Percentiles rank a stretch among this genome's conserved stretches.
These are phyloP conservation scores for Hypothenemus hampei DNA, from an alignment of 1,140 invertebrate genomes.

Conservation along the genomic window DNA sequence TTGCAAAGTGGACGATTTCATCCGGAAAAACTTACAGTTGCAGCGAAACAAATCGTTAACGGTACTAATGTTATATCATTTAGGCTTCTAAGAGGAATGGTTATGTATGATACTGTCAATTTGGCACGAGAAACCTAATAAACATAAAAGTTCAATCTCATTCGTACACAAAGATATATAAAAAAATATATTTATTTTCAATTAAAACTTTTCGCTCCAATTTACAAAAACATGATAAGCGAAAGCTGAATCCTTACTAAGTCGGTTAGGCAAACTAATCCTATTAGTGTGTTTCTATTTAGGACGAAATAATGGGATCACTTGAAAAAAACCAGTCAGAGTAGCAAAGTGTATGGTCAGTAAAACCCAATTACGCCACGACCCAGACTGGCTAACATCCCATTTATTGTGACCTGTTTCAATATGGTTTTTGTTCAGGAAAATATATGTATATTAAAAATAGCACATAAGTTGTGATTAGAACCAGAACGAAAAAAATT, in stretches of 20 bases:
- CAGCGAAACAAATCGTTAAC: neutral
- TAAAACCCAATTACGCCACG: conserved; percentile 3
- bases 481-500: neutral
- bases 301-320: conserved; percentile 20
- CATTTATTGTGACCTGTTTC: too few relatives aligned
- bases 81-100: conserved; percentile 4
- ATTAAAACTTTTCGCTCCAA: neutral
- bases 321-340: conserved; percentile 8
- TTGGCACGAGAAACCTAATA: neutral
- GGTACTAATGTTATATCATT: conserved; percentile 4
- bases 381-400: neutral
- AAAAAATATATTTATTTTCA: too few relatives aligned
- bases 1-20: conserved; percentile 15
- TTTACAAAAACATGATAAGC: conserved; percentile 1
- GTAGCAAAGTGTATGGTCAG: conserved; percentile 2
- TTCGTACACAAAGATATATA: too few relatives aligned
- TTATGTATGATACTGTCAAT: conserved; percentile 14
- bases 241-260: conserved; percentile 18
- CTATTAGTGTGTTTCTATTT: conserved; percentile 17
- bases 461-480: neutral
- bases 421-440: neutral
- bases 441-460: neutral
- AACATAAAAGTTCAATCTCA: too few relatives aligned
- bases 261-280: conserved; percentile 8
- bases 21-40: neutral